Conservation (phyloP, 1,140 invertebrate species). For the Coenobita brevimanus region DNA sequence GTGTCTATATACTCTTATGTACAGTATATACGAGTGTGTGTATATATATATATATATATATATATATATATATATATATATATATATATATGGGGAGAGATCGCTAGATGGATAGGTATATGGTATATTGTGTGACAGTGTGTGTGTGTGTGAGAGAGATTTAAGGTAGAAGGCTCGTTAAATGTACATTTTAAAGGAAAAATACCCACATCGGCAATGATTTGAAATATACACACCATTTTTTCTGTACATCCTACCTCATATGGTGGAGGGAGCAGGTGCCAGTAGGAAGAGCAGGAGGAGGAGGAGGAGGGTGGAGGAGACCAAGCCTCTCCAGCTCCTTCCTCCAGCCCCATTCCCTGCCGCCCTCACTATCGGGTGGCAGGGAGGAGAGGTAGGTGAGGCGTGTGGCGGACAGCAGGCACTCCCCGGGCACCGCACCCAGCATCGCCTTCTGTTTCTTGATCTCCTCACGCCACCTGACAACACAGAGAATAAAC, state of each 20-base stretch:
- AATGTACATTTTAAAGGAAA: too few species aligned
- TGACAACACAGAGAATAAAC: slow-evolving; percentile 7
- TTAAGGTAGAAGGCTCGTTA: too few species aligned
- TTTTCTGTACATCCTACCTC: too few species aligned
- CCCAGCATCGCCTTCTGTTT: not conserved
- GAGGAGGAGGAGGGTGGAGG: slow-evolving; percentile 10
- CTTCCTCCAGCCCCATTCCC: slow-evolving; percentile 10
- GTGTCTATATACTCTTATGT: not conserved
- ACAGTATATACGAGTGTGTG: not conserved
- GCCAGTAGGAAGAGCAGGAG: not conserved
- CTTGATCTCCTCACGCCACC: slow-evolving; percentile 42
- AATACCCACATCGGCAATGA: too few species aligned
- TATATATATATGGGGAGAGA: too few species aligned
- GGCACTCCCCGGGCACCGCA: slow-evolving; percentile 36
- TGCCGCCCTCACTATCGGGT: not conserved
- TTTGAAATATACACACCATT: too few species aligned
- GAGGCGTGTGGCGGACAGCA: slow-evolving; percentile 36
- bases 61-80: slow-evolving; percentile 17
- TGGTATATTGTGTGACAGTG: too few species aligned
- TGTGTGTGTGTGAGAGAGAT: too few species aligned
- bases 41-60: slow-evolving; percentile 25
- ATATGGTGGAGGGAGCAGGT: not conserved
- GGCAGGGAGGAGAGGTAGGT: slow-evolving; percentile 41
- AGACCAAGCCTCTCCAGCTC: slow-evolving; percentile 22
- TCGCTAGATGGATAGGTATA: too few species aligned